A percentile compares a stretch with the other conserved stretches of the same genome.
phyloP scores from a whole-genome alignment of 2,888 invertebrate species.

The Drosophila yooni region DNA sequence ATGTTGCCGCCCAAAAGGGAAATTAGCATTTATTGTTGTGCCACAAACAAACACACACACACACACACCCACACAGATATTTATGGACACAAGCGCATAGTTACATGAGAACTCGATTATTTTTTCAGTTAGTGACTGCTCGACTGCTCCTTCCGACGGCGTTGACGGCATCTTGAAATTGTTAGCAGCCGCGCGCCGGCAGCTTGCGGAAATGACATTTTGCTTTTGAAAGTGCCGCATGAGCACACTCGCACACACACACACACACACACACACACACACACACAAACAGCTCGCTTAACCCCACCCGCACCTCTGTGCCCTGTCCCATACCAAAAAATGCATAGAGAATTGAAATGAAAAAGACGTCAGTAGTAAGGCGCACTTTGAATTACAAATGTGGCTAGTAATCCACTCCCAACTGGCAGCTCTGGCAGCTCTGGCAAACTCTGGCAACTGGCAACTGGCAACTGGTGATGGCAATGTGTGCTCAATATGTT shows the following conservation, averaged over 20 bases:
- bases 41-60: constrained; percentile 17
- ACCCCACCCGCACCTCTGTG: neutral
- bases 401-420: constrained; percentile 44
- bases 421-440: constrained; percentile 9
- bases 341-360: constrained; percentile 33
- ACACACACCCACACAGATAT: constrained; percentile 15
- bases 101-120: constrained; percentile 64
- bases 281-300: constrained; percentile 13
- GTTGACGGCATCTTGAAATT: constrained; percentile 32
- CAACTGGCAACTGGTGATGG: constrained; percentile 9
- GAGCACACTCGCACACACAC: constrained; percentile 22
- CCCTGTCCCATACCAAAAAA: constrained; percentile 5
- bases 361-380: constrained; percentile 49
- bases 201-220: constrained; percentile 69
- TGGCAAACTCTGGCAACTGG: neutral
- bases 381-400: constrained; percentile 78
- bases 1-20: constrained; percentile 67
- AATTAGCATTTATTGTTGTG: constrained; percentile 79
- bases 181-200: constrained; percentile 37
- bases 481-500: constrained; percentile 31
- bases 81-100: constrained; percentile 11
- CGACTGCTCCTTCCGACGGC: constrained; percentile 48
- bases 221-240: constrained; percentile 70
- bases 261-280: too few species aligned
- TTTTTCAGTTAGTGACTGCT: constrained; percentile 48